Evolutionary conservation across 2,113 vertebrate genomes (phyloP).

Genomic region (Eidolon helvum): DNA sequence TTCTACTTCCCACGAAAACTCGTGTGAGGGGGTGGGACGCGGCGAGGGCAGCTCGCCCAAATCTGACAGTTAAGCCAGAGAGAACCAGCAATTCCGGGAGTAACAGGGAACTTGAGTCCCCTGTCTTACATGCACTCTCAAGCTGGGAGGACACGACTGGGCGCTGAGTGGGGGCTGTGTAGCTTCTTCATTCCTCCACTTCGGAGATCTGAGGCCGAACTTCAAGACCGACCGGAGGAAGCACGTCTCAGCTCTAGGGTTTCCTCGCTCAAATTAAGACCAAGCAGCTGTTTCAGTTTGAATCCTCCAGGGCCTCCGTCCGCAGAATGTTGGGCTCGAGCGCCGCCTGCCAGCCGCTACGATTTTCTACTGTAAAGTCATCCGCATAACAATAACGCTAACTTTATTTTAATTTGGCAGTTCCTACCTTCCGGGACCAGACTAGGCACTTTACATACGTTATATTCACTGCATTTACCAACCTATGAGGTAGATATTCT

Average conservation of each 20-base stretch:
- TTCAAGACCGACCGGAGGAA: accelerated
- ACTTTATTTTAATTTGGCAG: neutral
- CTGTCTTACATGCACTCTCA: neutral
- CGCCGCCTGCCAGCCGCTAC: neutral
- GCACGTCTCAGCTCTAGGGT: accelerated
- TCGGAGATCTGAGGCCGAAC: neutral
- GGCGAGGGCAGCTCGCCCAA: neutral
- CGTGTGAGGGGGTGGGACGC: neutral
- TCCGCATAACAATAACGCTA: accelerated
- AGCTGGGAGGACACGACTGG: neutral
- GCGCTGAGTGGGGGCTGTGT: neutral
- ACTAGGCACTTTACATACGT: neutral
- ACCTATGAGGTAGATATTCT: neutral
- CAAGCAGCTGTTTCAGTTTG: neutral
- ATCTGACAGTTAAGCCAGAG: neutral
- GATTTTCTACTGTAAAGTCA: neutral
- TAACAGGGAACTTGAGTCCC: neutral
- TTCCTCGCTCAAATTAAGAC: neutral
- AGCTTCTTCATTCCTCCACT: neutral
- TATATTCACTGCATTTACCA: neutral
- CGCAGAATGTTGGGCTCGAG: neutral
- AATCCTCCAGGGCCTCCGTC: accelerated
- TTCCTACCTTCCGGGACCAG: neutral
- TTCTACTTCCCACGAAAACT: neutral
- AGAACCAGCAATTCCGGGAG: neutral